Percentiles rank a stretch among this genome's conserved stretches.
These are phyloP conservation scores for Belonocnema kinseyi DNA, from an alignment of 1,140 invertebrate genomes.

Conservation along the genomic window DNA sequence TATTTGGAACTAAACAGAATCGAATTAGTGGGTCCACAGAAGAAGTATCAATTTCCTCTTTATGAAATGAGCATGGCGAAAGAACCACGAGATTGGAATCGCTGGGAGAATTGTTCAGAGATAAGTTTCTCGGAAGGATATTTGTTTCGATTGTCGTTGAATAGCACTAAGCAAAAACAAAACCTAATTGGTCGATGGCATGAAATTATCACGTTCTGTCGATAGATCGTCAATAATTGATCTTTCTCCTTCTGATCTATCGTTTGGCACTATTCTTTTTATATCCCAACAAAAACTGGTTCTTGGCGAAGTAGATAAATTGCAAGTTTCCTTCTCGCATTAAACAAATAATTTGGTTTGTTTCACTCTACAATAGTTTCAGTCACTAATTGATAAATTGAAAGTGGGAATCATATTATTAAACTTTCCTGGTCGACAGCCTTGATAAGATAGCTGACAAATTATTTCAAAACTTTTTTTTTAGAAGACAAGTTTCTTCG, in stretches of 20 bases:
- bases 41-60: slow-evolving; percentile 11
- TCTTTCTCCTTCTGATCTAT: not conserved
- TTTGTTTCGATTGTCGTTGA: not conserved
- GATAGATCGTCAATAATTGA: slow-evolving; percentile 10
- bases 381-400: not conserved
- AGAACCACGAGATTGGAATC: not conserved
- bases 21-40: not conserved
- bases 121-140: slow-evolving; percentile 2
- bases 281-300: not conserved
- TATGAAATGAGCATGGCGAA: slow-evolving; percentile 3
- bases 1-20: slow-evolving; percentile 15
- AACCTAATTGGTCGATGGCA: slow-evolving; percentile 3
- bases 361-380: not conserved
- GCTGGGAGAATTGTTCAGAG: not conserved
- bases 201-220: slow-evolving; percentile 10
- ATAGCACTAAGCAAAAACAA: not conserved
- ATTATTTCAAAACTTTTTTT: no score
- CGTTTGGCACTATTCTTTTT: not conserved
- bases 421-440: not conserved
- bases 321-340: not conserved
- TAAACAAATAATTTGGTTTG: not conserved
- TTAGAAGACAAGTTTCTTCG: no score
- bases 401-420: not conserved
- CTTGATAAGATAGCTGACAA: no score
- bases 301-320: not conserved